Conservation (phyloP, 2,888 invertebrate genomes). For the Amaurobius ferox region DNA sequence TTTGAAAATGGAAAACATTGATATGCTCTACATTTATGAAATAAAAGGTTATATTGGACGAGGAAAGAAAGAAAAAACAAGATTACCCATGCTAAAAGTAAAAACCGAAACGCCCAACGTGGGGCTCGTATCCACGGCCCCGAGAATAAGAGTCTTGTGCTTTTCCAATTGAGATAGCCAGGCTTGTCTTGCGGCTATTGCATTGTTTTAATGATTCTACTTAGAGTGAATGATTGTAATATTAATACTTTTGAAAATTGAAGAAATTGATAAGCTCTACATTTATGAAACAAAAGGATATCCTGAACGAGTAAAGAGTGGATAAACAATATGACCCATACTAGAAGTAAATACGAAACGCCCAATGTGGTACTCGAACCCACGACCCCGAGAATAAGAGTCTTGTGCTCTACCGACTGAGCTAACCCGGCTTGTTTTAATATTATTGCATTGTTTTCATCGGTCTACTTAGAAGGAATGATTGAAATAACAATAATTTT, state of each 20-base stretch:
- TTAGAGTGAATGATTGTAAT: no score
- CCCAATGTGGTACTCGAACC: not conserved
- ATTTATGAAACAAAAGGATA: no score
- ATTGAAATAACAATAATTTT: no score
- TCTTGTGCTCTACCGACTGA: conserved; percentile 10
- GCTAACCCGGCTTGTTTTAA: not conserved
- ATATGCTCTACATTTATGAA: no score
- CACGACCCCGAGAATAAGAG: not conserved
- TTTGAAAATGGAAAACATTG: not conserved
- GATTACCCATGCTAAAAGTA: not conserved
- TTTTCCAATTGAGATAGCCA: conserved; percentile 25
- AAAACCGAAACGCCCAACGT: not conserved
- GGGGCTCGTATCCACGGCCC: conserved; percentile 49
- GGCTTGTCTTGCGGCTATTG: no score
- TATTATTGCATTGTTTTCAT: no score
- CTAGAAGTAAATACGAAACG: not conserved
- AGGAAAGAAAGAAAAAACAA: not conserved
- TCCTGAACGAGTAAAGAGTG: no score
- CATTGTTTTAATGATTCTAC: no score
- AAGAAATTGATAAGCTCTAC: no score
- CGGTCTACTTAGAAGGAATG: no score
- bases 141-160: conserved; percentile 44
- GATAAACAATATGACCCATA: not conserved
- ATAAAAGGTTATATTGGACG: no score
- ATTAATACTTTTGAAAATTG: no score